Evolutionary conservation across 2,888 invertebrate genomes (phyloP), one percentile per base, ranked within the genome.

Genomic region (Tetragnatha montana): DNA sequence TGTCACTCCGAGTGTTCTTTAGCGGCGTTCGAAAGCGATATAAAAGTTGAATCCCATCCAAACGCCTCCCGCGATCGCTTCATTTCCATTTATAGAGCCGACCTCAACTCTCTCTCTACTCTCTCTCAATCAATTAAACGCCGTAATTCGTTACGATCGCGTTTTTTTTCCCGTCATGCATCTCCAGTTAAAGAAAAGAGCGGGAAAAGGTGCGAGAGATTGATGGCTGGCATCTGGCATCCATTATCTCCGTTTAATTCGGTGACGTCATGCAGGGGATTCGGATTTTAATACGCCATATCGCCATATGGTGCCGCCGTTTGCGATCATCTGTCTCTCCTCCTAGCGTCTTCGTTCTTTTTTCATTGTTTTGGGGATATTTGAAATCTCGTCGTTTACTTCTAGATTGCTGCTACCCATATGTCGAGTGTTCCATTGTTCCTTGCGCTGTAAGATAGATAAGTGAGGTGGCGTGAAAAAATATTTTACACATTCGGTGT

Each of bases 241-340:
- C 73, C 74, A 60, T 73, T 74, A 74, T 74, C 74, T 74, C 35
- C 35, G 35, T 35, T 83, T 83, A 74, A 60, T 82, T 82, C 74
- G 49, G 60, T 82, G 51, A 82, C 82, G 82, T 82, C 82, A 74
- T 8, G n/a, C 78, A 21, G 12, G 21, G 22, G 19, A 78, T 78
- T 78, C 78, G 51, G 51, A 78, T 60, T 78, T 35, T 35, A 35
- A 35, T 35, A 35, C 35, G 35, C 35, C n/a, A n/a, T n/a, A n/a
- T n/a, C 21, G 8, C 78, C 78, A 22, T 78, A 78, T 78, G 76
- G 76, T 51, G 51, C 50, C 50, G 14, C 71, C 14, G 2, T 50
- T 50, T 17, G 8, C 51, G 12, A 35, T 35, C 35, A 1, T 35
- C 35, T 4, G 35, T n/a, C n/a, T n/a, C n/a, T n/a, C n/a, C n/a